A percentile compares a stretch with the other conserved stretches of the same genome.
phyloP scores from a whole-genome alignment of 2,888 invertebrate genomes.

The Alitta virens region DNA sequence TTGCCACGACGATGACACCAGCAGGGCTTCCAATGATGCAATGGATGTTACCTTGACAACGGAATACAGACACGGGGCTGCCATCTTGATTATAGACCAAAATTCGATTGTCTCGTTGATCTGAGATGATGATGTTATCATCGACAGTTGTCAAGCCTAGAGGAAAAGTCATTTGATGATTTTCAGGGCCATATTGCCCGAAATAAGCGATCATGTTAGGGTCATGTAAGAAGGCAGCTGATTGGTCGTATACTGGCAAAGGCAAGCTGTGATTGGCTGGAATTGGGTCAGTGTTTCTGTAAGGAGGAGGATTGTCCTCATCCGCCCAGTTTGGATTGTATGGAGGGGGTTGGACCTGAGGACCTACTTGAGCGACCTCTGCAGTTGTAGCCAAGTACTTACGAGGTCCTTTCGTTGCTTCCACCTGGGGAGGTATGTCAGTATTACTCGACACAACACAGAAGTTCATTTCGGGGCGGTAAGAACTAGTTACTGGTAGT shows the following conservation, averaged over 20 bases:
- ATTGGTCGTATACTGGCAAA: no score
- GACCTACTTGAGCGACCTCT: no score
- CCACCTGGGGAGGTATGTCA: no score
- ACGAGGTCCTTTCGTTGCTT: no score
- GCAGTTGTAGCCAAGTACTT: no score
- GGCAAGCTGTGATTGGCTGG: no score
- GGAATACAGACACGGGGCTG: slow-evolving; percentile 1
- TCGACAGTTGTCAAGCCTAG: slow-evolving; percentile 11
- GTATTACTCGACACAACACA: no score
- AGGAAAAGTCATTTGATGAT: slow-evolving; percentile 11
- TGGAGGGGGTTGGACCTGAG: no score
- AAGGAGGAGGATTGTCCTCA: no score
- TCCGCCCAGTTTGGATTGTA: no score
- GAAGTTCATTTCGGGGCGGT: neutral
- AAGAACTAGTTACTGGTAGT: neutral
- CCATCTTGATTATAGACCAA: slow-evolving; percentile 13
- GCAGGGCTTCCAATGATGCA: neutral
- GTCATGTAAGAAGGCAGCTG: no score
- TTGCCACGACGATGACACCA: slow-evolving; percentile 10
- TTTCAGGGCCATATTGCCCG: neutral
- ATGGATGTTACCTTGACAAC: slow-evolving; percentile 7
- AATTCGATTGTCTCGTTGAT: slow-evolving; percentile 11
- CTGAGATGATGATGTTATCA: slow-evolving; percentile 16
- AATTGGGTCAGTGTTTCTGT: no score
- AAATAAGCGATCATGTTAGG: neutral